Conservation (phyloP, 2,113 vertebrate species). For the Dermatemys mawii region DNA sequence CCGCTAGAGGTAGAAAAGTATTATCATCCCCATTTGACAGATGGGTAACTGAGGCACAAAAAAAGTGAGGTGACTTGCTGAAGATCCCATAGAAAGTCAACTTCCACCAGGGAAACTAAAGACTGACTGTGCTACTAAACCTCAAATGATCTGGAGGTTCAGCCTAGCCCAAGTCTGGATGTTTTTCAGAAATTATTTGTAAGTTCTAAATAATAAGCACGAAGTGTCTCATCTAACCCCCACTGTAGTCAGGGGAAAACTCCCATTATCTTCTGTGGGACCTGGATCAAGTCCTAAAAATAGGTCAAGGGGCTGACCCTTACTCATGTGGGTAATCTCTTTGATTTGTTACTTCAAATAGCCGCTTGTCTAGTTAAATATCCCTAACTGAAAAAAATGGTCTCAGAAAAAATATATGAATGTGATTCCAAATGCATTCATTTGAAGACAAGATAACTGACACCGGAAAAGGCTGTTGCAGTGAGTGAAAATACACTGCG, state of each 20-base stretch:
- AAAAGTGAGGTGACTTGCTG: background rate
- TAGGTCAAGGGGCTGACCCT: background rate
- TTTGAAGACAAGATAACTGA: background rate
- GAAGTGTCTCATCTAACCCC: background rate
- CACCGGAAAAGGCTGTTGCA: background rate
- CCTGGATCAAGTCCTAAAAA: background rate
- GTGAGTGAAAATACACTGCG: background rate
- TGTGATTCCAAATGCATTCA: background rate
- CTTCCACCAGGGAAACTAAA: too few species aligned
- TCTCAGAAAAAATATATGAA: background rate
- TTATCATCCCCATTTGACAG: background rate
- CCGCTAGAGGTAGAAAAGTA: background rate
- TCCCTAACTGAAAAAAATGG: background rate
- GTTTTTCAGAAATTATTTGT: too few species aligned
- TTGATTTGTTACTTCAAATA: background rate
- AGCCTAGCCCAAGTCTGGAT: too few species aligned
- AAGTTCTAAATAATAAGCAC: background rate
- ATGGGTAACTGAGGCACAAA: background rate
- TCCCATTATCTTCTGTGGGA: background rate
- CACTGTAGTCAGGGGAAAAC: background rate
- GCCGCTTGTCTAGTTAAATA: background rate
- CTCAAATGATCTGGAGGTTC: too few species aligned
- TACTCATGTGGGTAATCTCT: background rate
- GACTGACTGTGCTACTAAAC: too few species aligned
- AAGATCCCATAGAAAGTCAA: background rate